Evolutionary conservation across 1,140 invertebrate genomes (phyloP).

Genomic region (Hylaeus anthracinus): DNA sequence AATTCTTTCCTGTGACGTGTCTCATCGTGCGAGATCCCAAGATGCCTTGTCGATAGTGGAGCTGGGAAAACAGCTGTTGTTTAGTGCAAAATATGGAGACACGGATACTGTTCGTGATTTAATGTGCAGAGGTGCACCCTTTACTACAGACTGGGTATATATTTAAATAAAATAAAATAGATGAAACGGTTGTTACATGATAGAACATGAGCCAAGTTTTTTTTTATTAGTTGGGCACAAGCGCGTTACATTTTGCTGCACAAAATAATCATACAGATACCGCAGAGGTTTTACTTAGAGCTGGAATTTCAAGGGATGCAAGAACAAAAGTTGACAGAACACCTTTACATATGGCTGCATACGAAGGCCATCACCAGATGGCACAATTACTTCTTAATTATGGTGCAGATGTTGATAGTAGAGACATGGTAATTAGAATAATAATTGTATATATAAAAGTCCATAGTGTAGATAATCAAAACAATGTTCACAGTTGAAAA

Average conservation of each 20-base stretch:
- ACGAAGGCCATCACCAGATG: conserved; percentile 91
- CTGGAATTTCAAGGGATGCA: conserved; percentile 93
- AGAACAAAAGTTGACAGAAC: conserved; percentile 96
- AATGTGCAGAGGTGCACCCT: conserved; percentile 93
- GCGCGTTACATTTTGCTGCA: conserved; percentile 93
- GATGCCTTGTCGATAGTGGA: conserved; percentile 84
- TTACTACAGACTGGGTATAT: conserved; percentile 94
- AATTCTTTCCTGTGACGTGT: conserved; percentile 73
- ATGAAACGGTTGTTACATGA: no score
- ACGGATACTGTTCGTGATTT: conserved; percentile 89
- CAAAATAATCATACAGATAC: conserved; percentile 91
- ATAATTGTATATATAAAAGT: conserved; percentile 19
- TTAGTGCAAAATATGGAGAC: conserved; percentile 89
- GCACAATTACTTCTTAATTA: conserved; percentile 89
- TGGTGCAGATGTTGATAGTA: conserved; percentile 88
- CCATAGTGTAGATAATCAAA: not conserved
- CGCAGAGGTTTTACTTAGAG: conserved; percentile 90
- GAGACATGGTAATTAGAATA: conserved; percentile 88
- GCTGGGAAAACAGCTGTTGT: conserved; percentile 90
- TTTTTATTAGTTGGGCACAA: conserved; percentile 89
- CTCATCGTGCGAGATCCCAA: conserved; percentile 64
- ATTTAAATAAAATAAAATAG: not conserved
- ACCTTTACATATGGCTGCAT: conserved; percentile 92
- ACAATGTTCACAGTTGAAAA: conserved; percentile 85
- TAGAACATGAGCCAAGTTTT: not conserved